Conservation (phyloP, 2,113 vertebrate genomes). For the Bos javanicus region DNA sequence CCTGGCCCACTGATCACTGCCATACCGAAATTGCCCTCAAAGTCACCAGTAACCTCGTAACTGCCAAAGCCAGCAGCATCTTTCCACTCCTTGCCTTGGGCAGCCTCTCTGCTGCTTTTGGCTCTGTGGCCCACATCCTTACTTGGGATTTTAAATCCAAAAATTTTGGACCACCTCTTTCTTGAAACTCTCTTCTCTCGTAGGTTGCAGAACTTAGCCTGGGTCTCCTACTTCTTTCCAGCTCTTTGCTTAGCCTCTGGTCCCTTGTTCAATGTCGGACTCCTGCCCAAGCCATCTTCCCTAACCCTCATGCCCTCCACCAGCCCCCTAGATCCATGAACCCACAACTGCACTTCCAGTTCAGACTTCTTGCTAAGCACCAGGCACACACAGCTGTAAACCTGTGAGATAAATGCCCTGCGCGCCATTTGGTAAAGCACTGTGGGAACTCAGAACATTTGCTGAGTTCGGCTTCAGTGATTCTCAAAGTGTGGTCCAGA, state of each 20-base stretch:
- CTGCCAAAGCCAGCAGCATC: background rate
- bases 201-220: background rate
- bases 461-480: background rate
- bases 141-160: background rate
- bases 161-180: background rate
- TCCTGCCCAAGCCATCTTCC: background rate
- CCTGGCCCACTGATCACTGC: background rate
- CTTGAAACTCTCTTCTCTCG: background rate
- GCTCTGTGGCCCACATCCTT: background rate
- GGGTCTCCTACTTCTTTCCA: background rate
- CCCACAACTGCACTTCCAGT: background rate
- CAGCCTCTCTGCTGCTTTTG: background rate
- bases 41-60: background rate
- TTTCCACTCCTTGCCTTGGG: rapidly evolving
- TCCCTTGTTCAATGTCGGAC: background rate
- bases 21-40: background rate
- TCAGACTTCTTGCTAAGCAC: background rate
- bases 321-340: background rate
- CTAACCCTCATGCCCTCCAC: background rate
- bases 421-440: background rate
- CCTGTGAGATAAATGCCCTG: background rate
- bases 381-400: background rate
- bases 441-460: background rate
- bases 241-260: background rate
- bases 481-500: background rate